Evolutionary conservation across 2,888 invertebrate species (phyloP).

Genomic region (Eulithis prunata): DNA sequence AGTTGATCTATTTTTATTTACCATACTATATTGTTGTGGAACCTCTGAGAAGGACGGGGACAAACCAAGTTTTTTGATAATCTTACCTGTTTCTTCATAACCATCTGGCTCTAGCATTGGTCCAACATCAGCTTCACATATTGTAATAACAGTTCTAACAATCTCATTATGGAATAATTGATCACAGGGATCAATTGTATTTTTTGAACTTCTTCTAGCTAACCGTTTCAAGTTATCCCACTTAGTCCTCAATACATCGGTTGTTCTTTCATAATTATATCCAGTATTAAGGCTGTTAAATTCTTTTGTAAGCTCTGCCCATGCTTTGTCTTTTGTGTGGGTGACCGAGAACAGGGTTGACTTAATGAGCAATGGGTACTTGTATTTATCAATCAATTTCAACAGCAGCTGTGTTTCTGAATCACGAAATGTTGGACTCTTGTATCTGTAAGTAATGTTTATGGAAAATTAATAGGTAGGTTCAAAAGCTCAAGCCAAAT

Average conservation of each 20-base stretch:
- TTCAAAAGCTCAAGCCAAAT: too few relatives aligned
- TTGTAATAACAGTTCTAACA: conserved; percentile 49
- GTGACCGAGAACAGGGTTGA: conserved; percentile 56
- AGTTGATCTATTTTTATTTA: too few relatives aligned
- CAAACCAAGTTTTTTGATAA: neutral
- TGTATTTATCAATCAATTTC: conserved; percentile 63
- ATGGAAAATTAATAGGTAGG: neutral
- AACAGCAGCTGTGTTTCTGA: conserved; percentile 63
- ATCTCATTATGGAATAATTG: conserved; percentile 53
- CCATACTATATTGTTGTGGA: too few relatives aligned
- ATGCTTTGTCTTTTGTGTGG: conserved; percentile 65
- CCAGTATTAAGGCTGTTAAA: conserved; percentile 62
- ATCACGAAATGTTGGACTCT: conserved; percentile 63
- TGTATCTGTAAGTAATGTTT: conserved; percentile 45
- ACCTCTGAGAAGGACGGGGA: too few relatives aligned
- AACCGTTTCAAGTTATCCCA: conserved; percentile 72
- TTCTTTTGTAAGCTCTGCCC: conserved; percentile 64
- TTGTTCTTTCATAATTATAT: conserved; percentile 52
- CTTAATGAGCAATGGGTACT: conserved; percentile 65
- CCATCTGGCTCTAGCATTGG: conserved; percentile 14
- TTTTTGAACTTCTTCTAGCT: conserved; percentile 59
- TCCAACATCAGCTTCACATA: conserved; percentile 33
- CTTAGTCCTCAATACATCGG: conserved; percentile 65
- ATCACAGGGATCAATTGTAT: conserved; percentile 53
- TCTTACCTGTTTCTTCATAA: conserved; percentile 17